phyloP scores from a whole-genome alignment of 2,888 invertebrate species.

The Ctena decussata region DNA sequence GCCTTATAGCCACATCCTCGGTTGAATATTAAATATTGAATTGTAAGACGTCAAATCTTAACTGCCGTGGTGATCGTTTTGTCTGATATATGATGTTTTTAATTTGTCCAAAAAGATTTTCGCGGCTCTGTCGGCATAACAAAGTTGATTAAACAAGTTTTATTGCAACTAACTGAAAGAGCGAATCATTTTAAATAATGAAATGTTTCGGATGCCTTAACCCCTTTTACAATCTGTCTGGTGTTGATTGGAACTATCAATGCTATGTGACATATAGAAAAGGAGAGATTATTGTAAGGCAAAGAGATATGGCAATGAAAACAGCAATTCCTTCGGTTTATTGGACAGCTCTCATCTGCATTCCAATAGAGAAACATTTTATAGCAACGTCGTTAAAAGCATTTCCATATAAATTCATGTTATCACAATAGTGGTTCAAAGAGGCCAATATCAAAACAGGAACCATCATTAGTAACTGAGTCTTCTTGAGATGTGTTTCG shows the following conservation, averaged over 20 bases:
- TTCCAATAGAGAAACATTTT: background rate
- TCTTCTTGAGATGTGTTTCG: too few relatives aligned
- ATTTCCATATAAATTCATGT: background rate
- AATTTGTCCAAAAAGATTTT: too few relatives aligned
- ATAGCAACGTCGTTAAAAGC: background rate
- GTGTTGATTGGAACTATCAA: background rate
- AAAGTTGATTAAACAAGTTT: conserved; percentile 7
- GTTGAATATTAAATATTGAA: too few relatives aligned
- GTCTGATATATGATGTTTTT: too few relatives aligned
- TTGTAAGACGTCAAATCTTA: too few relatives aligned
- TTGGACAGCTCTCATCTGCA: background rate
- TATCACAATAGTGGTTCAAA: too few relatives aligned
- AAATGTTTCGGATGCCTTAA: background rate
- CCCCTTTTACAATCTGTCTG: conserved; percentile 4
- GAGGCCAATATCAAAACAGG: too few relatives aligned
- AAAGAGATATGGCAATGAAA: background rate
- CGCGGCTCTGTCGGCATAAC: background rate
- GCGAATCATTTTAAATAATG: background rate
- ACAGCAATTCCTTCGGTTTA: background rate
- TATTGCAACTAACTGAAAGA: background rate
- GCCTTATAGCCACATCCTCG: too few relatives aligned
- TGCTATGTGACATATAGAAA: background rate
- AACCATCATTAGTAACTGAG: too few relatives aligned
- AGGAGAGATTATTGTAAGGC: background rate
- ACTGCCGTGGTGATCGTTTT: too few relatives aligned